These are phyloP conservation scores for Sebastes glaucus DNA, from an alignment of 2,797 vertebrate species.

Conservation along the genomic window DNA sequence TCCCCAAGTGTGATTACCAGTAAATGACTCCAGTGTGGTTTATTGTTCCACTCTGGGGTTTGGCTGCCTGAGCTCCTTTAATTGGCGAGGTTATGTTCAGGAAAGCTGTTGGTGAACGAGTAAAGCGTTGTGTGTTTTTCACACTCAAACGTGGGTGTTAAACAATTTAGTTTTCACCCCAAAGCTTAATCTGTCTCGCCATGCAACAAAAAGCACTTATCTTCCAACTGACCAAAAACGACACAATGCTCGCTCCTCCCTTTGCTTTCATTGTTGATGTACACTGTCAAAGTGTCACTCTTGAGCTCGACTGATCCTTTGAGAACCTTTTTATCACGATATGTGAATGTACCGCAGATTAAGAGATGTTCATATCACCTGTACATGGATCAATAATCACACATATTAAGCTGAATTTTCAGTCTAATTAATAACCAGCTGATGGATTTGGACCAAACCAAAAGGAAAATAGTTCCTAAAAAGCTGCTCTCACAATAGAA, in stretches of 20 bases:
- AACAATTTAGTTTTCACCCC: neutral
- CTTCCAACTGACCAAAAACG: neutral
- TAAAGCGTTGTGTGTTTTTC: constrained; percentile 1
- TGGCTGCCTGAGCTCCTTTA: neutral
- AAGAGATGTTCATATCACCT: no score
- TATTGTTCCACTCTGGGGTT: constrained; percentile 7
- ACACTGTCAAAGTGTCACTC: neutral
- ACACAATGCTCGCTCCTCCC: neutral
- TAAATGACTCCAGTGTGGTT: constrained; percentile 22
- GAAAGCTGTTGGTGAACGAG: constrained; percentile 10
- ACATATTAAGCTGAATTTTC: no score
- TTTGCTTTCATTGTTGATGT: neutral
- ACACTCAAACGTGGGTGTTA: neutral
- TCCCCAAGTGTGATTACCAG: constrained; percentile 16
- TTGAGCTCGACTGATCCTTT: neutral
- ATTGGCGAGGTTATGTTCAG: constrained; percentile 1
- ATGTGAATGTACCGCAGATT: no score
- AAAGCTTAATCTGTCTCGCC: constrained; percentile 17
- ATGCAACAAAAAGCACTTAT: neutral
- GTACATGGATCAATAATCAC: no score
- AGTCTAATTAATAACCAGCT: neutral
- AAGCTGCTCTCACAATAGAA: neutral
- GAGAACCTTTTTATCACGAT: no score
- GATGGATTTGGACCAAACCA: neutral
- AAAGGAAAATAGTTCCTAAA: neutral